A percentile compares a stretch with the other conserved stretches of the same genome.
Conservation (phyloP, 2,113 vertebrate genomes). For the Lutjanus erythropterus region DNA sequence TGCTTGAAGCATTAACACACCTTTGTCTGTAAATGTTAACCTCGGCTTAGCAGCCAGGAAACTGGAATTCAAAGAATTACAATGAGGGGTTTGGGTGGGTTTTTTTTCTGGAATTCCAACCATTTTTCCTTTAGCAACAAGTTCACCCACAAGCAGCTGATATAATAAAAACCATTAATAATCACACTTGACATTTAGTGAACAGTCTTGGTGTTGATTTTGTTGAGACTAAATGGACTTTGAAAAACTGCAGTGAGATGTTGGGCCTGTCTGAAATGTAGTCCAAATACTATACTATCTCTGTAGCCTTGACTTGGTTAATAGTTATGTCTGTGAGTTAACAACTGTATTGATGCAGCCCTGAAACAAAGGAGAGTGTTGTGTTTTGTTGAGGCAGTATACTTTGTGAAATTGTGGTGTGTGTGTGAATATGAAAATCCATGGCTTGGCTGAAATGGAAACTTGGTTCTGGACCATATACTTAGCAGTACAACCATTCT, state of each 20-base stretch:
- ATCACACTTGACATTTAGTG: conserved; percentile 1
- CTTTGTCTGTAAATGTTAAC: conserved; percentile 72
- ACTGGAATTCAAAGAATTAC: conserved; percentile 75
- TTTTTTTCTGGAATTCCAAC: conserved; percentile 54
- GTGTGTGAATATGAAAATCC: conserved; percentile 48
- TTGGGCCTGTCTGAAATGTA: conserved; percentile 32
- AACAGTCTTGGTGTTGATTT: background rate
- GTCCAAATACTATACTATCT: conserved; percentile 64
- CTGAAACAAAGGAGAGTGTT: conserved; percentile 57
- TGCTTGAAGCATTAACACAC: conserved; percentile 51
- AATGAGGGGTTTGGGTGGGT: conserved; percentile 36
- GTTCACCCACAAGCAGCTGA: conserved; percentile 31
- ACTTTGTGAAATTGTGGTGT: conserved; percentile 47
- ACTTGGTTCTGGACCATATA: conserved; percentile 30
- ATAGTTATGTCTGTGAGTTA: conserved; percentile 62
- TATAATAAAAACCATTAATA: conserved; percentile 13
- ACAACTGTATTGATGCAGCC: conserved; percentile 25
- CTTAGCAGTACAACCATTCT: conserved; percentile 21
- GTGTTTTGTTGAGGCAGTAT: conserved; percentile 33
- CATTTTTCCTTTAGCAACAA: conserved; percentile 50
- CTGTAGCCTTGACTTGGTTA: conserved; percentile 66
- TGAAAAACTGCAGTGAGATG: background rate
- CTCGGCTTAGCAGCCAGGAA: conserved; percentile 51
- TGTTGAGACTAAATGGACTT: conserved; percentile 11
- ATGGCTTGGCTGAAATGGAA: conserved; percentile 28